These are phyloP conservation scores for Thalpophila matura DNA, from an alignment of 2,888 invertebrate species.

Conservation along the genomic window DNA sequence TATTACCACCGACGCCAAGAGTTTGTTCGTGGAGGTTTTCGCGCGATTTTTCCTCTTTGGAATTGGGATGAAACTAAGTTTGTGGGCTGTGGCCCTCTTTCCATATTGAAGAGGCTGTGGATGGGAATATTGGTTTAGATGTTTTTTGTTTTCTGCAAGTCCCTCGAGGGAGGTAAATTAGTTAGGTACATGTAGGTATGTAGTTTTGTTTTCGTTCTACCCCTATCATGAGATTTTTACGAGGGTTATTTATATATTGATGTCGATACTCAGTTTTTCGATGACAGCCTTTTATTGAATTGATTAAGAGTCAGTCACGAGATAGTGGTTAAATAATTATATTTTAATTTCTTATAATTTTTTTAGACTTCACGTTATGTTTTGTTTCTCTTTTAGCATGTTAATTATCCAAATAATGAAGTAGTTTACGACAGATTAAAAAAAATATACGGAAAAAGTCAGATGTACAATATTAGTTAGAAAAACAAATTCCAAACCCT, in stretches of 20 bases:
- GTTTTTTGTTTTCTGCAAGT: constrained; percentile 19
- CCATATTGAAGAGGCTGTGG: constrained; percentile 43
- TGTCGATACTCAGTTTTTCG: too few species aligned
- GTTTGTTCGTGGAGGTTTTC: constrained; percentile 37
- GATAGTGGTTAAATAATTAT: too few species aligned
- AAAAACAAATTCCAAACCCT: constrained; percentile 3
- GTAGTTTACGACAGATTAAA: background rate
- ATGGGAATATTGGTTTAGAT: constrained; percentile 24
- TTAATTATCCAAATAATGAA: too few species aligned
- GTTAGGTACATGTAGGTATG: constrained; percentile 11
- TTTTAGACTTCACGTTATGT: too few species aligned
- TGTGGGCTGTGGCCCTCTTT: constrained; percentile 19
- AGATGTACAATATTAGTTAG: too few species aligned
- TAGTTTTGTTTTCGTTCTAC: background rate
- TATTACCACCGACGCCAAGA: constrained; percentile 50
- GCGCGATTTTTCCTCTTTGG: constrained; percentile 39
- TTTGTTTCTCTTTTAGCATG: too few species aligned
- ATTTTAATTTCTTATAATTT: too few species aligned
- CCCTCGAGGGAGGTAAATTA: constrained; percentile 27
- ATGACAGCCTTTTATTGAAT: too few species aligned
- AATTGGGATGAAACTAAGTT: constrained; percentile 47
- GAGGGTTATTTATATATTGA: too few species aligned
- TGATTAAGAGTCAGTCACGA: too few species aligned
- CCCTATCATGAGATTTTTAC: background rate
- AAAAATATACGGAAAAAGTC: too few species aligned